phyloP scores from a whole-genome alignment of 2,113 vertebrate species.

The Hylia prasina region DNA sequence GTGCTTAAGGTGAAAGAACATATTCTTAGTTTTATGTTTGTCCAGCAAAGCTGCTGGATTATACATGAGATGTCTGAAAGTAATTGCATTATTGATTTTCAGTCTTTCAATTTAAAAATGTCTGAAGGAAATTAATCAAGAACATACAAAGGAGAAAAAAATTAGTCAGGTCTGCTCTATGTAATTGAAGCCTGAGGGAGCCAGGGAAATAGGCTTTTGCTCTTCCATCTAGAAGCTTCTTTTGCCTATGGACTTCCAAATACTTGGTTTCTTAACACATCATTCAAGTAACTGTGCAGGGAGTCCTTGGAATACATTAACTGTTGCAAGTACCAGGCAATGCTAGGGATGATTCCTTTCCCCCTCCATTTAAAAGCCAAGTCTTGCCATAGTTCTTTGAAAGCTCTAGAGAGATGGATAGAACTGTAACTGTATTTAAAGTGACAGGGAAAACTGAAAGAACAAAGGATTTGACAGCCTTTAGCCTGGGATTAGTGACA shows the following conservation, averaged over 20 bases:
- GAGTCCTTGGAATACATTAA: background rate
- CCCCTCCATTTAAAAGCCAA: background rate
- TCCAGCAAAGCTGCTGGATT: conserved; percentile 8
- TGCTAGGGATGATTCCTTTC: background rate
- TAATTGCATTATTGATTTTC: conserved; percentile 54
- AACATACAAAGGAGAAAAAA: background rate
- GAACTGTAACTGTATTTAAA: background rate
- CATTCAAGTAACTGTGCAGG: background rate
- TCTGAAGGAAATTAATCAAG: conserved; percentile 38
- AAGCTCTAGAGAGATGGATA: background rate
- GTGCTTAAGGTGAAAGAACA: background rate
- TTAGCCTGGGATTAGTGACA: background rate
- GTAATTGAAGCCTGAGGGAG: conserved; percentile 8
- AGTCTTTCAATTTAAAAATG: conserved; percentile 22
- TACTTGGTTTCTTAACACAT: background rate
- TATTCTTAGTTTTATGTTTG: background rate
- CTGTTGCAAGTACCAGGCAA: background rate
- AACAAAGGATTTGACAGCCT: background rate
- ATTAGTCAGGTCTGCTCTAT: background rate
- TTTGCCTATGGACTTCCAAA: background rate
- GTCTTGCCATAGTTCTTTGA: background rate
- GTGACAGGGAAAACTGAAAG: background rate
- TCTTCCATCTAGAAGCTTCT: background rate
- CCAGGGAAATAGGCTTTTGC: background rate
- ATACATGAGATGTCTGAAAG: conserved; percentile 6